Percentiles rank a stretch among this genome's conserved stretches.
These are phyloP conservation scores for Scaptomyza parva DNA, from an alignment of 2,888 invertebrate species.

Conservation along the genomic window DNA sequence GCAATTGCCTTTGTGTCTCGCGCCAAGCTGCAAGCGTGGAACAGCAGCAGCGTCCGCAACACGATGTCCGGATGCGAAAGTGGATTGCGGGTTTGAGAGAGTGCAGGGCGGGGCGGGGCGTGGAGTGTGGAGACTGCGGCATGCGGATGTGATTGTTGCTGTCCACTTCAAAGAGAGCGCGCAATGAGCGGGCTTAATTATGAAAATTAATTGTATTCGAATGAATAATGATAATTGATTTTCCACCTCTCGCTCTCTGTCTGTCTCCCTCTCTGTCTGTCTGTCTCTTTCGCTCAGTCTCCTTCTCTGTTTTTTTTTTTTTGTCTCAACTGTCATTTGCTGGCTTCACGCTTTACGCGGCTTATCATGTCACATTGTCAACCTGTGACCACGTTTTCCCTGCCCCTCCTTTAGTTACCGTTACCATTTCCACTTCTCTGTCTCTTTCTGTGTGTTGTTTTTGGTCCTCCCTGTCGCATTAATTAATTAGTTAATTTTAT, in stretches of 20 bases:
- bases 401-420: no score
- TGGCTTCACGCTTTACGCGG: conserved; percentile 10
- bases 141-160: conserved; percentile 30
- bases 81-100: no score
- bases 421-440: no score
- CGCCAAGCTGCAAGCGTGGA: conserved; percentile 21
- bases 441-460: background rate
- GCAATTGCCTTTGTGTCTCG: conserved; percentile 61
- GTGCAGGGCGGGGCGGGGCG: no score
- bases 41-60: conserved; percentile 3
- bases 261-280: no score
- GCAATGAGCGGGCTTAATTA: conserved; percentile 52
- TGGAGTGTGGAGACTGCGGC: background rate
- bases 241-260: conserved; percentile 8
- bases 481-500: conserved; percentile 67
- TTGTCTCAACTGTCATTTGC: conserved; percentile 13
- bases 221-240: conserved; percentile 72
- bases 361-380: conserved; percentile 15
- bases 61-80: conserved; percentile 15
- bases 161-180: conserved; percentile 53
- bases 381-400: background rate
- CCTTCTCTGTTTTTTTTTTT: background rate
- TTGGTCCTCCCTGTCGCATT: conserved; percentile 26
- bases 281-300: background rate
- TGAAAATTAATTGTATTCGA: conserved; percentile 68